These are phyloP conservation scores for Platanista minor DNA, from an alignment of 2,113 vertebrate species.

Conservation along the genomic window DNA sequence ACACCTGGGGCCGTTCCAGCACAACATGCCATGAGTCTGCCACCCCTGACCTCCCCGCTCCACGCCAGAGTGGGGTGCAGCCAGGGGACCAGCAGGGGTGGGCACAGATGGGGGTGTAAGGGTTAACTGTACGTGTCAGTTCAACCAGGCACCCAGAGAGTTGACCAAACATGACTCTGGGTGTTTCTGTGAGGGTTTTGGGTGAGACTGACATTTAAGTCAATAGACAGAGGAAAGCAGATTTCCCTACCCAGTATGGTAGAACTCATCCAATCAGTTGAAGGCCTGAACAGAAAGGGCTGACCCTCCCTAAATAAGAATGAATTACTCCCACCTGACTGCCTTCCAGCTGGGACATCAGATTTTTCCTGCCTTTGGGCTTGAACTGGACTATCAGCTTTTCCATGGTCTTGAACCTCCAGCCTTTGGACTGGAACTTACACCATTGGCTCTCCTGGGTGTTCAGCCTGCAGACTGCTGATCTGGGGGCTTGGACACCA, in stretches of 20 bases:
- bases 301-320: too few species aligned
- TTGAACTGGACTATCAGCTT: accelerated
- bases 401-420: not conserved
- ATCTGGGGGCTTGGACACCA: not conserved
- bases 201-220: not conserved
- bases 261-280: not conserved
- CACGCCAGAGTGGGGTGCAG: too few species aligned
- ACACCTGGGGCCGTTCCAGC: not conserved
- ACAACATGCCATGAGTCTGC: accelerated
- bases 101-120: not conserved
- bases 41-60: too few species aligned
- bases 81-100: not conserved
- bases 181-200: not conserved
- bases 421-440: not conserved
- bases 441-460: accelerated
- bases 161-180: too few species aligned
- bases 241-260: not conserved
- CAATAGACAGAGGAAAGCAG: not conserved
- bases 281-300: not conserved
- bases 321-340: not conserved
- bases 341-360: too few species aligned
- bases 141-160: not conserved
- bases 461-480: not conserved
- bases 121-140: not conserved
- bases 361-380: not conserved